A percentile compares a stretch with the other conserved stretches of the same genome.
Conservation (phyloP, 2,888 invertebrate genomes). For the Cheilosia grossa region DNA sequence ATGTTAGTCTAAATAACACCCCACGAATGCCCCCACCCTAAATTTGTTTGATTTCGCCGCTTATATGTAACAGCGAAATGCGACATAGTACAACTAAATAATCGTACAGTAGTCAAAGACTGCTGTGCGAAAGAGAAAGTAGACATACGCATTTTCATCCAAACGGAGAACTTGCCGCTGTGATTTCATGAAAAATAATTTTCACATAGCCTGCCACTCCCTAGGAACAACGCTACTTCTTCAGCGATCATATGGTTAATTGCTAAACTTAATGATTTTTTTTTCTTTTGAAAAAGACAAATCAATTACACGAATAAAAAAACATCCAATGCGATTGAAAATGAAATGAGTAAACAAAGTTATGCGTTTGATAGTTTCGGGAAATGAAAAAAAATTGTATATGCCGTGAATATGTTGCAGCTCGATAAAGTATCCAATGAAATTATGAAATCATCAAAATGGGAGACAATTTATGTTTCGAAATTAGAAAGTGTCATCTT, state of each 20-base stretch:
- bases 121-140: constrained; percentile 13
- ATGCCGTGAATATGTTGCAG: constrained; percentile 65
- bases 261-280: constrained; percentile 2
- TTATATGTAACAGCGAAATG: too few species aligned
- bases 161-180: background rate
- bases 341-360: constrained; percentile 2
- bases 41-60: too few species aligned
- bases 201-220: constrained; percentile 5
- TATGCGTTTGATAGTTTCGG: constrained; percentile 17
- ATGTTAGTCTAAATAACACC: background rate
- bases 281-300: constrained; percentile 43
- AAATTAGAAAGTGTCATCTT: constrained; percentile 66
- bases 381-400: constrained; percentile 8
- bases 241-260: constrained; percentile 1
- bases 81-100: background rate
- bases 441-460: constrained; percentile 40
- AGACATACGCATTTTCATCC: background rate
- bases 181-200: background rate
- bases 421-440: constrained; percentile 25
- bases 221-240: constrained; percentile 14
- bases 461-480: constrained; percentile 52
- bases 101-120: background rate
- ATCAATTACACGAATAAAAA: constrained; percentile 11
- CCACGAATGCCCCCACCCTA: too few species aligned
- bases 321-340: constrained; percentile 2